These are phyloP conservation scores for Schizothorax lantsangensis DNA, from an alignment of 2,797 vertebrate genomes.

Conservation along the genomic window DNA sequence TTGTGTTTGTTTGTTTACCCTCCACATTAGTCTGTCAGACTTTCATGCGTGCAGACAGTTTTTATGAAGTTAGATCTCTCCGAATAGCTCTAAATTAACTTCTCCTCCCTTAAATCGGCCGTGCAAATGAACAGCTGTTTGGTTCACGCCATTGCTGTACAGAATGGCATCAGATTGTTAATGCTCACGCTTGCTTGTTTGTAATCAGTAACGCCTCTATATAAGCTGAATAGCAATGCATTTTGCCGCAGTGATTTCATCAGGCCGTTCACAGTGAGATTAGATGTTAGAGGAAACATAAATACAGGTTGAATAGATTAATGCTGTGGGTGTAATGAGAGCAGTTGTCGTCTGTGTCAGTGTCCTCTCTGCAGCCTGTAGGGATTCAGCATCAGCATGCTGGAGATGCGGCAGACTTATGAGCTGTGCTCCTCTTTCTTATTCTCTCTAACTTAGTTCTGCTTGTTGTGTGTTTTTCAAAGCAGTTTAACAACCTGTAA, in stretches of 20 bases:
- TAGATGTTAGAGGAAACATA: conserved; percentile 75
- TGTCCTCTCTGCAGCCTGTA: not conserved
- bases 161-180: conserved; percentile 17
- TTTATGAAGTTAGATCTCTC: not conserved
- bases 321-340: conserved; percentile 76
- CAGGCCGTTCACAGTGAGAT: conserved; percentile 71
- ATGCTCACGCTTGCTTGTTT: conserved; percentile 46
- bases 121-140: conserved; percentile 33
- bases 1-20: not conserved
- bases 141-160: not conserved
- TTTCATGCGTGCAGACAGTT: not conserved
- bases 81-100: conserved; percentile 22
- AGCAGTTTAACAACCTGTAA: not conserved
- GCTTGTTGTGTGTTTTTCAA: not conserved
- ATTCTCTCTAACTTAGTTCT: not conserved
- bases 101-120: conserved; percentile 13
- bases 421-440: not conserved
- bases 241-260: conserved; percentile 46
- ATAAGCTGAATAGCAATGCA: conserved; percentile 35
- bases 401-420: not conserved
- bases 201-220: conserved; percentile 43
- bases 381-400: not conserved
- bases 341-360: conserved; percentile 7
- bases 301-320: conserved; percentile 79
- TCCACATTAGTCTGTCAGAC: not conserved